Evolutionary conservation across 64 coral and sea anemone species (phyloP).

Genomic region (Actinia equina): DNA sequence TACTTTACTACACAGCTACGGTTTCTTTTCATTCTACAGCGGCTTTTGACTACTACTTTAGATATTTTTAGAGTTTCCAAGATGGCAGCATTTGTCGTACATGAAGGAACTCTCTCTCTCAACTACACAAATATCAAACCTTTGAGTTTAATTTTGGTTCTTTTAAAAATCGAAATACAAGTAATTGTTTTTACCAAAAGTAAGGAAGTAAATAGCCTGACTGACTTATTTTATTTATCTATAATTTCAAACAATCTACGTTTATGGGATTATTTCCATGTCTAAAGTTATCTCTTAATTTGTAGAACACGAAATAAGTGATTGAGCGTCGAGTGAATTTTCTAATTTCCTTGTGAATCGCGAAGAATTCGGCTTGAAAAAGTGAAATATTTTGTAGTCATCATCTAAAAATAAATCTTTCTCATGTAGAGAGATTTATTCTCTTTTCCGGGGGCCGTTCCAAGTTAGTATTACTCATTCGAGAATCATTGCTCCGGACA

Average conservation of each 20-base stretch:
- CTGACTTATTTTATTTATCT: neutral
- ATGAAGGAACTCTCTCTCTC: neutral
- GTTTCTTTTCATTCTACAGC: neutral
- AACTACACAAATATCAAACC: neutral
- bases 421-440: neutral
- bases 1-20: neutral
- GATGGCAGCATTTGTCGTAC: neutral
- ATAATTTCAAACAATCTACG: constrained; percentile 5
- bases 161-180: neutral
- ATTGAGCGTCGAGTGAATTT: neutral
- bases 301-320: neutral
- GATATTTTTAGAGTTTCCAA: neutral
- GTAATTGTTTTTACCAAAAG: neutral
- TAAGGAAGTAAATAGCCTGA: neutral
- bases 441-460: neutral
- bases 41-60: neutral
- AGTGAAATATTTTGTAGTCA: neutral
- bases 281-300: neutral
- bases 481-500: neutral
- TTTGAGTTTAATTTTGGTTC: neutral
- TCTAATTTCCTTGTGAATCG: neutral
- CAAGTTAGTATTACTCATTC: neutral
- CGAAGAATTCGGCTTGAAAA: neutral
- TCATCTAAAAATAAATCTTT: neutral
- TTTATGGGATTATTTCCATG: neutral